Evolutionary conservation across 2,797 vertebrate species (phyloP).

Genomic region (Amblyraja radiata): DNA sequence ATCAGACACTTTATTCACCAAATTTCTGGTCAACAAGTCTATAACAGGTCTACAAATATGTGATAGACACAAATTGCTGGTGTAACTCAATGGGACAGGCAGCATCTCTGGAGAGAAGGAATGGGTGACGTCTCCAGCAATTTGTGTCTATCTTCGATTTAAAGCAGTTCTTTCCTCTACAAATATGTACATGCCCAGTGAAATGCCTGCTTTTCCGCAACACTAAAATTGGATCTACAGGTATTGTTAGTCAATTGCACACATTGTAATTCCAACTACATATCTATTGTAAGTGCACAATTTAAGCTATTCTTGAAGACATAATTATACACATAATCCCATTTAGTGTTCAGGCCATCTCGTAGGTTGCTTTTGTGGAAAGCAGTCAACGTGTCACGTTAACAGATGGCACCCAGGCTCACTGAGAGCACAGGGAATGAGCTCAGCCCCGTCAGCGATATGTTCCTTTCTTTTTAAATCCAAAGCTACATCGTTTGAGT

Average conservation of each 20-base stretch:
- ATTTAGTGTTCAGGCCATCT: background rate
- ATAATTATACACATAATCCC: slow-evolving; percentile 35
- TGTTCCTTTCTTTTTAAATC: slow-evolving; percentile 6
- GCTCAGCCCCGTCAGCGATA: background rate
- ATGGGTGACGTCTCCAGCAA: too few relatives aligned
- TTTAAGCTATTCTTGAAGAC: slow-evolving; percentile 17
- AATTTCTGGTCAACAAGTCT: background rate
- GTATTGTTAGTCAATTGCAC: slow-evolving; percentile 14
- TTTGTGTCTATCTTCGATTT: too few relatives aligned
- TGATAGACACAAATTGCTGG: too few relatives aligned
- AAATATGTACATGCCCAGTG: background rate
- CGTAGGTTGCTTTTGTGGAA: slow-evolving; percentile 2
- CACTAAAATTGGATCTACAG: background rate
- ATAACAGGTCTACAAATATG: background rate
- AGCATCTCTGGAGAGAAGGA: too few relatives aligned
- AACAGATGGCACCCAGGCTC: background rate
- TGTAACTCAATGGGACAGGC: too few relatives aligned
- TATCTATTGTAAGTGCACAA: background rate
- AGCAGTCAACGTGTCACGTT: slow-evolving; percentile 26
- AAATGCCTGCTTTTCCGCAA: too few relatives aligned
- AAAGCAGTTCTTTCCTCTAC: too few relatives aligned
- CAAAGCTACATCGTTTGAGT: background rate
- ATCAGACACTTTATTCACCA: background rate
- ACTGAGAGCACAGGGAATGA: background rate
- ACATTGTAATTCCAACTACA: slow-evolving; percentile 3